These are phyloP conservation scores for Pimephales promelas DNA, from an alignment of 2,113 vertebrate genomes.

Conservation along the genomic window DNA sequence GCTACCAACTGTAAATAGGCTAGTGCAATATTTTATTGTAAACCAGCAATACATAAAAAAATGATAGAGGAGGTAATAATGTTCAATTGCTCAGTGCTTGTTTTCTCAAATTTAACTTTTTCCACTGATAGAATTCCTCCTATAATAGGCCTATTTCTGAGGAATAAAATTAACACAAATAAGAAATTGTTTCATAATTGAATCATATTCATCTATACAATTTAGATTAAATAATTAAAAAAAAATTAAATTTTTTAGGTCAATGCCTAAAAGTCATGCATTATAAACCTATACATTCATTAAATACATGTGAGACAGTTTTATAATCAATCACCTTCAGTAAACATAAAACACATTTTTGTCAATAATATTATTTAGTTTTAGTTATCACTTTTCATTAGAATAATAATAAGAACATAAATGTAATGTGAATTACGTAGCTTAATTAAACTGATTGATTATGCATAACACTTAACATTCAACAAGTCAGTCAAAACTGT, in stretches of 20 bases:
- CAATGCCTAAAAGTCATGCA: too few species aligned
- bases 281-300: not conserved
- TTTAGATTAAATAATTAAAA: not conserved
- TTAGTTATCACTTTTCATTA: not conserved
- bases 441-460: conserved; percentile 19
- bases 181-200: not conserved
- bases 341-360: not conserved
- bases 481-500: conserved; percentile 31
- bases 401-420: not conserved
- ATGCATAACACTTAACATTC: not conserved
- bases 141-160: not conserved
- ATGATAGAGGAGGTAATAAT: not conserved
- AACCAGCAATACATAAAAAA: not conserved
- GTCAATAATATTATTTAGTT: not conserved
- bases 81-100: not conserved
- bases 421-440: not conserved
- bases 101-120: not conserved
- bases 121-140: not conserved
- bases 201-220: not conserved
- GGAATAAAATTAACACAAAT: not conserved
- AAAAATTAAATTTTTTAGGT: too few species aligned
- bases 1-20: not conserved
- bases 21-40: not conserved
- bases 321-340: not conserved
- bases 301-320: not conserved